Evolutionary conservation across 2,888 invertebrate species (phyloP).

Genomic region (Tyria jacobaeae): DNA sequence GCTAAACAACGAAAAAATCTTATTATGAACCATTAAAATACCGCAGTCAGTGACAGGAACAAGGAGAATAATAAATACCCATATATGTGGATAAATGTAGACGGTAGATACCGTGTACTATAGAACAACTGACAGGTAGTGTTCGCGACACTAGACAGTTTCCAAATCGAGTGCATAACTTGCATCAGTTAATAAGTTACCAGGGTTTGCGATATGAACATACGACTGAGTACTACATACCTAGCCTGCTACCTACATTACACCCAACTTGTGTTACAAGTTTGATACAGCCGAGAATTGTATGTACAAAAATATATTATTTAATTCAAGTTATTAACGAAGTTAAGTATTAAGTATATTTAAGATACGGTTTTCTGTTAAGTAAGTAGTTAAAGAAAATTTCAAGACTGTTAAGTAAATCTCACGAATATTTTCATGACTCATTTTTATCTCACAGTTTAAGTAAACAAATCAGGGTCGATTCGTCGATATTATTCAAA

Average conservation of each 20-base stretch:
- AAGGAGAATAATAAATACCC: not conserved
- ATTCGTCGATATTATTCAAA: too few relatives aligned
- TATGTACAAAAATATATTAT: slow-evolving; percentile 29
- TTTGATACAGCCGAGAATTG: slow-evolving; percentile 31
- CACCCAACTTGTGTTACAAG: slow-evolving; percentile 44
- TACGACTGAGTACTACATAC: slow-evolving; percentile 31
- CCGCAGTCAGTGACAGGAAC: not conserved
- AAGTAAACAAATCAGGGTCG: too few relatives aligned
- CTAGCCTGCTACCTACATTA: slow-evolving; percentile 22
- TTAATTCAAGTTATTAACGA: slow-evolving; percentile 25
- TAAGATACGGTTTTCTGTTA: not conserved
- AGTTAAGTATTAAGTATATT: slow-evolving; percentile 12
- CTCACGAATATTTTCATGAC: too few relatives aligned
- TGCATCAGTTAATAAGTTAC: slow-evolving; percentile 57
- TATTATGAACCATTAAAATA: too few relatives aligned
- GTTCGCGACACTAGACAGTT: slow-evolving; percentile 62
- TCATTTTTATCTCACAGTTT: too few relatives aligned
- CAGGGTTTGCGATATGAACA: slow-evolving; percentile 54
- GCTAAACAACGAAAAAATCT: not conserved
- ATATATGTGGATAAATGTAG: not conserved
- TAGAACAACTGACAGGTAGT: slow-evolving; percentile 19
- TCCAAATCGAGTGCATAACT: slow-evolving; percentile 72
- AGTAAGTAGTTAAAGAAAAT: too few relatives aligned
- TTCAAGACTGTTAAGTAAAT: not conserved
- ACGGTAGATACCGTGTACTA: not conserved